Percentiles rank a stretch among this genome's conserved stretches.
These are phyloP conservation scores for Drosophila melanica DNA, from an alignment of 1,140 invertebrate genomes.

Conservation along the genomic window DNA sequence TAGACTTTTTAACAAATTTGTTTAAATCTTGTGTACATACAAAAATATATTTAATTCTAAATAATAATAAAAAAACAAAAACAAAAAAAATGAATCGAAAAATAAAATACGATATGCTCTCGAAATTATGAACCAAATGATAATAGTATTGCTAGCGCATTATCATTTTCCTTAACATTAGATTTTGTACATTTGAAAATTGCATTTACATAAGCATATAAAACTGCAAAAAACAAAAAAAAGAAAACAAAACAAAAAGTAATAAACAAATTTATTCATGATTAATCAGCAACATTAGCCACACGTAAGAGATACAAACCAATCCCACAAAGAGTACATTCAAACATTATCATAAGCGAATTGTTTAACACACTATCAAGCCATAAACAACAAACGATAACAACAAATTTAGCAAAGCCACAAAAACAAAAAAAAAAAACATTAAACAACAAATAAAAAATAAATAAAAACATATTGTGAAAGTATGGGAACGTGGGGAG, in stretches of 20 bases:
- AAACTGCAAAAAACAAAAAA: constrained; percentile 32
- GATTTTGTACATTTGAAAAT: constrained; percentile 74
- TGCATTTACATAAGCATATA: constrained; percentile 64
- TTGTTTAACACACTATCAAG: constrained; percentile 69
- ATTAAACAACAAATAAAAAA: constrained; percentile 13
- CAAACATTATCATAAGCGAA: constrained; percentile 74
- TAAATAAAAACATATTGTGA: constrained; percentile 2
- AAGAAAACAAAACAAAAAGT: constrained; percentile 29
- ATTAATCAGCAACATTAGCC: constrained; percentile 74
- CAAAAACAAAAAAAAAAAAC: constrained; percentile 46
- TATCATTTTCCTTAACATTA: constrained; percentile 63
- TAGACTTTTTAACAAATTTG: constrained; percentile 64
- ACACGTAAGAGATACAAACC: constrained; percentile 49
- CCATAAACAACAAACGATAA: constrained; percentile 55
- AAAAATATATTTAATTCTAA: constrained; percentile 32
- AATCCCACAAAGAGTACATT: constrained; percentile 72
- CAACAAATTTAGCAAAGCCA: constrained; percentile 75
- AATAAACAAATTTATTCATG: constrained; percentile 39
- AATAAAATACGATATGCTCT: constrained; percentile 44
- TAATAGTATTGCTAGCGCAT: constrained; percentile 52
- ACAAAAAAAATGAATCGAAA: constrained; percentile 2
- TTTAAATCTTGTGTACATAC: constrained; percentile 66
- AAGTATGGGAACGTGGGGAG: constrained; percentile 41
- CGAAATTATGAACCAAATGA: constrained; percentile 37
- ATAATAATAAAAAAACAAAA: constrained; percentile 16